Evolutionary conservation across 2,797 vertebrate species (phyloP), one percentile per base, ranked within the genome.

Genomic region (Rhincodon typus): DNA sequence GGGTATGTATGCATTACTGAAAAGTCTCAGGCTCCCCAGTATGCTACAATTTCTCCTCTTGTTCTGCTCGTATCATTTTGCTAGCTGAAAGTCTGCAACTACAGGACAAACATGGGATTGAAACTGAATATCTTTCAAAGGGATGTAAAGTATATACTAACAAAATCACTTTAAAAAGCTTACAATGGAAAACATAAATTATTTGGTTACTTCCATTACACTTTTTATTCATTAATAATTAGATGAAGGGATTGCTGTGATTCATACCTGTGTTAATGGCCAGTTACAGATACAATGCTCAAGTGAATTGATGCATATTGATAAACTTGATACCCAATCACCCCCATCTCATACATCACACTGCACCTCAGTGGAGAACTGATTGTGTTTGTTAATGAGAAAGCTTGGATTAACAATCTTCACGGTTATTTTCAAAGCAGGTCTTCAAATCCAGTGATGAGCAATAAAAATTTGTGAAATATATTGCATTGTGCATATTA

Each of bases 131-230:
- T 30, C 57, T 93, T 42, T 93, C 90, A 93, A 93, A 93, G 15
- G 30, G 88, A 25, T 93, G 62, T 38, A 91, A 66, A 2, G 34
- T n/a, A 69, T 69, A 38, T 25, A 42, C 42, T 21, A 13, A 21
- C 10, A 50, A 25, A 93, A 42, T 38, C 21, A 25, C 23, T 38
- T 10, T 62, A 8, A 93, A 93, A 17, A 69, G 21, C 38, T 7
- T 42, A 13, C 38, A 67, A 46, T 46, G 25, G 21, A 46, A 84
- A 23, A 67, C 69, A 23, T 23, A 53, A 38, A 93, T 25, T 69
- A 93, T 38, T 66, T 93, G 21, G 38, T 91, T 91, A 91, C 50
- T 93, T 93, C 69, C n/a, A 93, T 93, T 93, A 19, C 62, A 93
- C 21, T 25, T 66, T 42, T 69, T 42, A n/a, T 3, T 69, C 62